A percentile compares a stretch with the other conserved stretches of the same genome.
Conservation (phyloP, 2,888 invertebrate genomes). For the Coleophora deauratella region DNA sequence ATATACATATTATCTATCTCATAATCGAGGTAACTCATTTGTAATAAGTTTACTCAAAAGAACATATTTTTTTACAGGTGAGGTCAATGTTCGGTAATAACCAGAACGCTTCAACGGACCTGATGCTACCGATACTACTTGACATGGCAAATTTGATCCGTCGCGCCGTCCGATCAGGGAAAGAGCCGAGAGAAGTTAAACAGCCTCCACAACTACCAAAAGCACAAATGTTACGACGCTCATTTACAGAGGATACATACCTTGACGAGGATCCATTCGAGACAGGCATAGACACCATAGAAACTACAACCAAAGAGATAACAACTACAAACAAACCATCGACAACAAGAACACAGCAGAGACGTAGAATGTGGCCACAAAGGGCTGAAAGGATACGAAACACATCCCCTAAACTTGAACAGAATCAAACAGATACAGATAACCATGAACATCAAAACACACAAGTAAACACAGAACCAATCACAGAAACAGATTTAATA, state of each 20-base stretch:
- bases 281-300: constrained; percentile 27
- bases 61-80: constrained; percentile 53
- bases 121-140: constrained; percentile 77
- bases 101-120: constrained; percentile 67
- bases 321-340: constrained; percentile 13
- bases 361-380: constrained; percentile 36
- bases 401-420: constrained; percentile 18
- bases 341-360: constrained; percentile 21
- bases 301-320: constrained; percentile 21
- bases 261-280: constrained; percentile 47
- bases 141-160: constrained; percentile 78
- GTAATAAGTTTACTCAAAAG: too few species aligned
- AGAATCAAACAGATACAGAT: constrained; percentile 23
- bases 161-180: constrained; percentile 57
- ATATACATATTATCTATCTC: too few species aligned
- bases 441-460: constrained; percentile 15
- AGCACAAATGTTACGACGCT: constrained; percentile 49
- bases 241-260: constrained; percentile 40
- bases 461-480: constrained; percentile 16
- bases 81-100: constrained; percentile 74
- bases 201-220: constrained; percentile 28
- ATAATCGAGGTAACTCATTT: too few species aligned
- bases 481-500: constrained; percentile 19
- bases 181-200: constrained; percentile 46
- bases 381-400: constrained; percentile 14